These are phyloP conservation scores for Agrochola lota DNA, from an alignment of 2,888 invertebrate species.

Conservation along the genomic window DNA sequence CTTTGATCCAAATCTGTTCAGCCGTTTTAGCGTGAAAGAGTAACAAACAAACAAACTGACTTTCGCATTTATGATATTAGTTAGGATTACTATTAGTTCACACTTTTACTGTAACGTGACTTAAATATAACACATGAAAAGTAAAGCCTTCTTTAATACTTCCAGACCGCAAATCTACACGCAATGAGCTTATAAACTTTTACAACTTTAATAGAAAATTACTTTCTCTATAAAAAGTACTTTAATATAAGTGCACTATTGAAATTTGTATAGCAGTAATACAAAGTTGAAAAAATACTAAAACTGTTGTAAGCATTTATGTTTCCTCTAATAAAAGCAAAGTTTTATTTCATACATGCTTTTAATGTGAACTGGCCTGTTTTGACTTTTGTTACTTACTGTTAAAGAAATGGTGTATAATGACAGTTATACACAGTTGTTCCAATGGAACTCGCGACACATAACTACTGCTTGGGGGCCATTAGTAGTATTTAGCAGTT, in stretches of 20 bases:
- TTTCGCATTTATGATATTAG: too few species aligned
- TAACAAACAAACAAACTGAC: too few species aligned
- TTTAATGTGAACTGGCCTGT: conserved; percentile 10
- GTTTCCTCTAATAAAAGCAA: not conserved
- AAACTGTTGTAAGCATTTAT: conserved; percentile 18
- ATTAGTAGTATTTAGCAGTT: not conserved
- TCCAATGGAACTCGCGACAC: not conserved
- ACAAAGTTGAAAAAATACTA: conserved; percentile 4
- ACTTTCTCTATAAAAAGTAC: conserved; percentile 1
- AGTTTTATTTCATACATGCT: conserved; percentile 22
- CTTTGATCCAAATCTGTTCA: too few species aligned
- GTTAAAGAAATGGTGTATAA: conserved; percentile 36
- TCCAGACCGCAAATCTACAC: not conserved
- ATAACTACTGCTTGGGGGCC: conserved; percentile 9
- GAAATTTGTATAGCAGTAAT: not conserved
- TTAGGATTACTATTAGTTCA: too few species aligned
- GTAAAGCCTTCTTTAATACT: not conserved
- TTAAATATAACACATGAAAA: too few species aligned
- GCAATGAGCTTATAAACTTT: conserved; percentile 14
- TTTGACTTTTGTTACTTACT: not conserved
- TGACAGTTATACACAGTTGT: conserved; percentile 1
- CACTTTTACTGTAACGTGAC: not conserved
- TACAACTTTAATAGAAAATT: conserved; percentile 11
- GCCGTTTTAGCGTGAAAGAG: too few species aligned
- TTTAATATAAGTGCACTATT: not conserved